These are phyloP conservation scores for Potamilus streckersoni DNA, from an alignment of 1,140 invertebrate genomes.

Conservation along the genomic window DNA sequence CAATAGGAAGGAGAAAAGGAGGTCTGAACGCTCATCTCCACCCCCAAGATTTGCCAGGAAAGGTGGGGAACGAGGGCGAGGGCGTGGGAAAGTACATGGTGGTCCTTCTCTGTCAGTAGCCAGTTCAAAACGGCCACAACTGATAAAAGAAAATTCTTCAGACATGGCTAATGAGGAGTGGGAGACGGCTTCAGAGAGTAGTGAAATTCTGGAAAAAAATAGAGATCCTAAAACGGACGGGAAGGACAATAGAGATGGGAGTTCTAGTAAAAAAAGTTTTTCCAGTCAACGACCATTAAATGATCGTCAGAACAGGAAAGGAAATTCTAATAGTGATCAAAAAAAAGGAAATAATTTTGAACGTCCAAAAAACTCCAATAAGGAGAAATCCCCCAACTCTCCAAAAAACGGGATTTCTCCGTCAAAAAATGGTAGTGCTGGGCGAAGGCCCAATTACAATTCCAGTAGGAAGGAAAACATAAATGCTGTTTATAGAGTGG, in stretches of 20 bases:
- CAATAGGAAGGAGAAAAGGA: conserved; percentile 46
- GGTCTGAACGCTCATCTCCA: conserved; percentile 54
- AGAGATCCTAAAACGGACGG: conserved; percentile 59
- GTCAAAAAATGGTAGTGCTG: conserved; percentile 62
- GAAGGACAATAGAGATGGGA: conserved; percentile 51
- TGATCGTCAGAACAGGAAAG: conserved; percentile 60
- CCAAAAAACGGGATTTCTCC: conserved; percentile 33
- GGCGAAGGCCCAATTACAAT: conserved; percentile 53
- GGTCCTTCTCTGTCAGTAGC: conserved; percentile 40
- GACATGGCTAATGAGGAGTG: conserved; percentile 72
- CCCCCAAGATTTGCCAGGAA: conserved; percentile 55
- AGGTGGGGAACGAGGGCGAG: conserved; percentile 45
- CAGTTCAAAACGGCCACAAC: conserved; percentile 48
- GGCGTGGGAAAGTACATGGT: conserved; percentile 59
- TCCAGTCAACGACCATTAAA: conserved; percentile 64
- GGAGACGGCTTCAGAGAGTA: conserved; percentile 76
- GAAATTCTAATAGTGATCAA: conserved; percentile 28
- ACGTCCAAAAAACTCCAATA: conserved; percentile 38
- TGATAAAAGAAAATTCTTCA: conserved; percentile 68
- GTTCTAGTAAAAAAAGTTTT: conserved; percentile 63
- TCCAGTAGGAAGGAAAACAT: conserved; percentile 59
- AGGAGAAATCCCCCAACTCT: conserved; percentile 33
- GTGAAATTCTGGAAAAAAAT: conserved; percentile 67
- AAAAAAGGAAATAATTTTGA: conserved; percentile 10
- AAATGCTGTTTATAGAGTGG: conserved; percentile 72